Conservation (phyloP, 2,113 vertebrate species). For the Pontoporia blainvillei region DNA sequence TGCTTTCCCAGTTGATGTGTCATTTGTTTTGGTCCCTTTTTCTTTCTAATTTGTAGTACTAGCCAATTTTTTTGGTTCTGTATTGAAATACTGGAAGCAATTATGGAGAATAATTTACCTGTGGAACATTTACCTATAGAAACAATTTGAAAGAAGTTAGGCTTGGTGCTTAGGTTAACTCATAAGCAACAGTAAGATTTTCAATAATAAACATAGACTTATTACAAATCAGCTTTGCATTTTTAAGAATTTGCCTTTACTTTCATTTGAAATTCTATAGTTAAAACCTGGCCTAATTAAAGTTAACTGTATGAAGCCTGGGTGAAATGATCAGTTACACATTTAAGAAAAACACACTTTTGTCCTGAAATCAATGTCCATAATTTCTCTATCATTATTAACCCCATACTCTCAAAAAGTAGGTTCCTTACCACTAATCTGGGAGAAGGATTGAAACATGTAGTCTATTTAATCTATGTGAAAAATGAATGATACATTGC, state of each 20-base stretch:
- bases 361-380: background rate
- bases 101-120: background rate
- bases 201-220: background rate
- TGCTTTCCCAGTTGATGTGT: conserved; percentile 57
- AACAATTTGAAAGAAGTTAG: background rate
- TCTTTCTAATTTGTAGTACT: conserved; percentile 78
- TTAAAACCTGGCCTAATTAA: background rate
- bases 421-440: background rate
- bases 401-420: background rate
- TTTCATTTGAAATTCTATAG: background rate
- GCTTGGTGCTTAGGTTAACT: background rate
- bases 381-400: background rate
- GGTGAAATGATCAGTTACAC: background rate
- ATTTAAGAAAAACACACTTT: background rate
- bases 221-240: background rate
- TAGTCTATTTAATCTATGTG: background rate
- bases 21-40: conserved; percentile 60
- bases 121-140: background rate
- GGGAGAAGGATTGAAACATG: background rate
- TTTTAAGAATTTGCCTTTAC: background rate
- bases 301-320: background rate
- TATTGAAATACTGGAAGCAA: background rate
- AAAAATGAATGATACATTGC: background rate
- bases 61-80: conserved; percentile 81
- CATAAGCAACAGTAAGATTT: background rate